Evolutionary conservation across 2,113 vertebrate genomes (phyloP).

Genomic region (human): GRCh38 chr16:80862001-80862500

Average conservation of each 20-base stretch:
- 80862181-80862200: neutral
- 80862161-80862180: neutral
- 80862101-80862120: neutral
- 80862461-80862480: neutral
- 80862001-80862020: neutral
- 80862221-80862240: neutral
- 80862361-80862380: neutral
- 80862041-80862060: neutral
- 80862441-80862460: neutral
- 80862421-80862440: neutral
- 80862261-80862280: neutral
- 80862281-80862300: neutral
- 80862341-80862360: neutral
- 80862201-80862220: neutral
- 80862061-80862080: neutral
- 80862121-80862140: neutral
- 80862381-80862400: neutral
- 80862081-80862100: neutral
- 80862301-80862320: neutral
- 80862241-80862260: neutral
- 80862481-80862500: neutral
- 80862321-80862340: neutral
- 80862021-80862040: neutral
- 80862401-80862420: neutral
- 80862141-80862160: neutral